These are phyloP conservation scores for Pseudorhombus dupliciocellatus DNA, from an alignment of 2,113 vertebrate species.

Conservation along the genomic window DNA sequence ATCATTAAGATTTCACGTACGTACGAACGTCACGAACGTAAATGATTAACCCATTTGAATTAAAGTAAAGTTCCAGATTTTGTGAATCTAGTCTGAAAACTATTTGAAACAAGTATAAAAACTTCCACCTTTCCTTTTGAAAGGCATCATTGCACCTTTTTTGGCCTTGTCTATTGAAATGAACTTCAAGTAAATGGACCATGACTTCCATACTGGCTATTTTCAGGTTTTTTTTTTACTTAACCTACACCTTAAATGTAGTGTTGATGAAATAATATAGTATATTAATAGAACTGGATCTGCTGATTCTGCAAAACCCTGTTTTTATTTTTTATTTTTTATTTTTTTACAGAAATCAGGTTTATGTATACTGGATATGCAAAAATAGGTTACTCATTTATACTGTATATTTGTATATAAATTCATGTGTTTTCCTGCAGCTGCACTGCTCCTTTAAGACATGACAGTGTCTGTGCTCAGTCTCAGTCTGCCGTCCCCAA, in stretches of 20 bases:
- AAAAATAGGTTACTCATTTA: too few species aligned
- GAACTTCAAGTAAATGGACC: not conserved
- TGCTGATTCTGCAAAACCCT: too few species aligned
- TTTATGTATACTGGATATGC: too few species aligned
- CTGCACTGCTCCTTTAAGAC: conserved; percentile 8
- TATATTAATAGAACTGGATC: too few species aligned
- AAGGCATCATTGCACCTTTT: not conserved
- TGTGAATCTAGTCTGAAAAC: not conserved
- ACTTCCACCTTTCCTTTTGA: not conserved
- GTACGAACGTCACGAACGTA: not conserved
- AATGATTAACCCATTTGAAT: not conserved
- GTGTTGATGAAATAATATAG: too few species aligned
- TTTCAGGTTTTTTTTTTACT: too few species aligned
- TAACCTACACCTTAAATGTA: too few species aligned
- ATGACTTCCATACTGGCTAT: too few species aligned
- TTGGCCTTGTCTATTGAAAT: not conserved
- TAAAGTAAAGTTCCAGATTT: not conserved
- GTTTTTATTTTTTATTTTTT: too few species aligned
- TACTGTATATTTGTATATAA: too few species aligned
- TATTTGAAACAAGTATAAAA: not conserved
- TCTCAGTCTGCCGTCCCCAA: conserved; percentile 6
- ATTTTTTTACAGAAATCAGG: too few species aligned
- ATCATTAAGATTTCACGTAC: not conserved
- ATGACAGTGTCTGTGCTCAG: not conserved
- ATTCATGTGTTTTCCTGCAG: not conserved